phyloP scores from a whole-genome alignment of 2,797 vertebrate species.

The Pipistrellus pygmaeus region DNA sequence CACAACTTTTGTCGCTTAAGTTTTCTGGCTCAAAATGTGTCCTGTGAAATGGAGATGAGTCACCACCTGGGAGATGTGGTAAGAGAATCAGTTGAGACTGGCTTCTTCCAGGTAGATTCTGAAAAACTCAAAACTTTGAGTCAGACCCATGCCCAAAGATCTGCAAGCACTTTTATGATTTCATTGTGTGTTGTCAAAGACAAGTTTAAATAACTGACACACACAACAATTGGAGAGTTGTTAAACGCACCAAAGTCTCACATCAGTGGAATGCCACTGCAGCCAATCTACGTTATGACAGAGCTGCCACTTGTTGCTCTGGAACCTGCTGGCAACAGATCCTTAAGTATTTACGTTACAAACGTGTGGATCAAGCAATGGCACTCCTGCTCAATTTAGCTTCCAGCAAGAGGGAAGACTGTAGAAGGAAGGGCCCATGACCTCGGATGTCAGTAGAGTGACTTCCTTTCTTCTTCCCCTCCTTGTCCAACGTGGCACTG shows the following conservation, averaged over 20 bases:
- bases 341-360: not conserved
- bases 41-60: too few species aligned
- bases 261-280: not conserved
- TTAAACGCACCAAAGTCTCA: too few species aligned
- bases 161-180: too few species aligned
- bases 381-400: not conserved
- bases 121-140: not conserved
- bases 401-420: not conserved
- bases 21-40: not conserved
- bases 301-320: not conserved
- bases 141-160: not conserved
- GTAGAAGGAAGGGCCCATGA: not conserved
- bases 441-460: not conserved
- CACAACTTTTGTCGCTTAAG: not conserved
- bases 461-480: not conserved
- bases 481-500: not conserved
- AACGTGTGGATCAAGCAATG: not conserved
- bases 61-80: too few species aligned
- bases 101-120: not conserved
- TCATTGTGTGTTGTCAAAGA: too few species aligned
- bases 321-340: not conserved
- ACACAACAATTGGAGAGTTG: not conserved
- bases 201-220: not conserved
- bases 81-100: too few species aligned
- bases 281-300: not conserved